Evolutionary conservation across 2,888 invertebrate species (phyloP), one percentile per base, ranked within the genome.

Genomic region (Malthinus seriepunctatus): DNA sequence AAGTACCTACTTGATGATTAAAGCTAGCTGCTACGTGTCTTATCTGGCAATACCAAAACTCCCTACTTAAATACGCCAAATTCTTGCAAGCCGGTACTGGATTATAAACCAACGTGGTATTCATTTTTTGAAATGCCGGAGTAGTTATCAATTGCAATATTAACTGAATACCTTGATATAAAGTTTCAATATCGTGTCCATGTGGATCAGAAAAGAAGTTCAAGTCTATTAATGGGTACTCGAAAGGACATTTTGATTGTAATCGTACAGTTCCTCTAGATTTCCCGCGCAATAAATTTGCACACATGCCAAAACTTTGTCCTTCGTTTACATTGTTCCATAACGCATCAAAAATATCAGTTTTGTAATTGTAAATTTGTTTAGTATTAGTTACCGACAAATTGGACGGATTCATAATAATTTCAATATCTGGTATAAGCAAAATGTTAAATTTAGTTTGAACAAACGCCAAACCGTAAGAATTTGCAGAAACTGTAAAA

Each of bases 191-290:
- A 71, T 81, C 85, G 42, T 68, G 66, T 67, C 91, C 91, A 12
- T 65, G 50, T 2, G 64, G 56, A 48, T 67, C 81, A 1, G 80
- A 79, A 46, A 89, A 80, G 68, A 89, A 89, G 71, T 88, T 88
- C 0, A 88, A 83, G 65, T 89, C 80, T 54, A 90, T 85, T 11
- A 83, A 68, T 0, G 89, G 88, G 67, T 82, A 83, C n/a, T 84
- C 81, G 59, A 82, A 81, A 0, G 88, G 87, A 73, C 87, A 81
- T 0, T 78, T 78, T 14, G 82, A 82, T 48, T 79, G 76, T 2
- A 89, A 76, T 56, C 78, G 72, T 0, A 84, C 69, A 12, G 74
- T 76, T 4, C 82, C 84, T 8, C 79, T 73, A 0, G 83, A 83
- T 59, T 75, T 77, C 0, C 83, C 83, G 34, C 83, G 73, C 7